Evolutionary conservation across 2,797 vertebrate genomes (phyloP).

Genomic region (Bucorvus abyssinicus): DNA sequence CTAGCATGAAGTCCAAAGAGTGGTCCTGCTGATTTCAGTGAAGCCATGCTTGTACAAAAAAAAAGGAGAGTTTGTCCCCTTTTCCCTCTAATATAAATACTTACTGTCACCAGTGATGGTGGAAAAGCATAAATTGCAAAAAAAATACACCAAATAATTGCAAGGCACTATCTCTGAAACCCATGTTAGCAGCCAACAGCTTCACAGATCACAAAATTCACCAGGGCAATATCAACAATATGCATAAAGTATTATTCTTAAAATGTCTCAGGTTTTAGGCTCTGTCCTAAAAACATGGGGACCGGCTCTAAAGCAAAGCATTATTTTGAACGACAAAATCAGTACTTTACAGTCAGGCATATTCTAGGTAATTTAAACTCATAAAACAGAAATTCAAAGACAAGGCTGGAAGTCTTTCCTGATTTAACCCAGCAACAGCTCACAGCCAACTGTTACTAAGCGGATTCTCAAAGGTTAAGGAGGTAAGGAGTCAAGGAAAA

Average conservation of each 20-base stretch:
- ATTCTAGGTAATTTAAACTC: slow-evolving; percentile 31
- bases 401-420: not conserved
- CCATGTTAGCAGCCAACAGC: not conserved
- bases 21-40: not conserved
- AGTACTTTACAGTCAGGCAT: not conserved
- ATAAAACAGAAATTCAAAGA: slow-evolving; percentile 9
- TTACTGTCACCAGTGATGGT: not conserved
- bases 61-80: not conserved
- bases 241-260: slow-evolving; percentile 35
- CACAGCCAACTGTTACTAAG: not conserved
- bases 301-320: not conserved
- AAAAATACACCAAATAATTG: not conserved
- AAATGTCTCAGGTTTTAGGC: slow-evolving; percentile 34
- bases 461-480: not conserved
- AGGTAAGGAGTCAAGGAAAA: not conserved
- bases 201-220: slow-evolving; percentile 49
- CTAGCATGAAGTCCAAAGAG: not conserved
- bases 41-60: not conserved
- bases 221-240: slow-evolving; percentile 18
- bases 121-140: not conserved
- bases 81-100: not conserved
- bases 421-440: not conserved
- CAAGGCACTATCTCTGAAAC: slow-evolving; percentile 9
- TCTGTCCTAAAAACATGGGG: slow-evolving; percentile 1
- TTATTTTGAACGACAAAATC: slow-evolving; percentile 21